These are phyloP conservation scores for Heterohyrax brucei DNA, from an alignment of 2,797 vertebrate genomes.

Conservation along the genomic window DNA sequence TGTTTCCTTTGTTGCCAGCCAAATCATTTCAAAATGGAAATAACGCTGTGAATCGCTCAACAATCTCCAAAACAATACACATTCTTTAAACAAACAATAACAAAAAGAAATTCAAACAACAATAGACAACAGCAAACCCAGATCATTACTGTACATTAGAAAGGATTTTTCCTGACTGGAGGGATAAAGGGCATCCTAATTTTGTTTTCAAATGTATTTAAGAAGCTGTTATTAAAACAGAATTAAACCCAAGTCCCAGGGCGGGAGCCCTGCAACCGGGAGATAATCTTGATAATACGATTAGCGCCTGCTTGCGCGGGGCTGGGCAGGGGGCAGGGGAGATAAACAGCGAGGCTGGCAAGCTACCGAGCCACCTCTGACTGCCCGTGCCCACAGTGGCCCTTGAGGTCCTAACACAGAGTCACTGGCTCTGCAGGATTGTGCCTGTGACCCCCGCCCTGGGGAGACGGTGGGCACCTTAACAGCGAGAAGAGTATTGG, in stretches of 20 bases:
- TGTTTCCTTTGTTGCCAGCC: slow-evolving; percentile 67
- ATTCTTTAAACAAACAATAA: slow-evolving; percentile 4
- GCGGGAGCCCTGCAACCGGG: slow-evolving; percentile 41
- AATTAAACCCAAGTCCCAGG: slow-evolving; percentile 84
- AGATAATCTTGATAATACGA: slow-evolving; percentile 85
- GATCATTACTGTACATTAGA: background rate
- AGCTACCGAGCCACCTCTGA: background rate
- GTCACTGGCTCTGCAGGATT: accelerated
- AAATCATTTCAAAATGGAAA: slow-evolving; percentile 56
- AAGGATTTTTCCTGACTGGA: slow-evolving; percentile 61
- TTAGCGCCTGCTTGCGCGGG: slow-evolving; percentile 54
- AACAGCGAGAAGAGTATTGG: accelerated
- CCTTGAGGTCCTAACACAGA: background rate
- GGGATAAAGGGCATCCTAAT: slow-evolving; percentile 83
- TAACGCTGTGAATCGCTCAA: background rate
- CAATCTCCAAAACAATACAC: slow-evolving; percentile 30
- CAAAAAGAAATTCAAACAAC: background rate
- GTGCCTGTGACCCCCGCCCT: accelerated
- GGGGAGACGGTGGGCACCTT: background rate
- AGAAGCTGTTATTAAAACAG: slow-evolving; percentile 86
- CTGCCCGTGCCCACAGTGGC: background rate
- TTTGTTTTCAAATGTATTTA: slow-evolving; percentile 87
- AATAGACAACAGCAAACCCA: background rate
- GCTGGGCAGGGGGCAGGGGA: background rate
- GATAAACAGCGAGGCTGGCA: accelerated